Conservation (phyloP, 2,113 vertebrate genomes). For the Chaetops frenatus region DNA sequence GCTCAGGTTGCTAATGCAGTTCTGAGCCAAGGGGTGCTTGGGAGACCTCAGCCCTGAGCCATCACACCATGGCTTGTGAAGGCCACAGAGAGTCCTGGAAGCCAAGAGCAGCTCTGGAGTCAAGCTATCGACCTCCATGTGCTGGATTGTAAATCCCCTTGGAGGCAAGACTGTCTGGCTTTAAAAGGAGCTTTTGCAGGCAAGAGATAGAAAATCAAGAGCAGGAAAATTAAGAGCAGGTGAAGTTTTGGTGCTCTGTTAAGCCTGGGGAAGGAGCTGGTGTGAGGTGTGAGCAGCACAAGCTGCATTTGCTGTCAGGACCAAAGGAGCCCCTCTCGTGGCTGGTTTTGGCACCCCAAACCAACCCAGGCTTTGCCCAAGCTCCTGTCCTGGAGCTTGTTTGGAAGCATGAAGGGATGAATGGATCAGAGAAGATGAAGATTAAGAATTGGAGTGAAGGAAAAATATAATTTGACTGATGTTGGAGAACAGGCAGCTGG, state of each 20-base stretch:
- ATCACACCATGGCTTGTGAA: rapidly evolving
- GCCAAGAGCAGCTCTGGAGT: neutral
- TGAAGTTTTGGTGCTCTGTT: neutral
- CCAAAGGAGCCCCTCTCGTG: neutral
- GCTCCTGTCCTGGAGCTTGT: neutral
- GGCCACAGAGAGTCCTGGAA: neutral
- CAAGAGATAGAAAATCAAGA: neutral
- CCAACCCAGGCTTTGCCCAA: neutral
- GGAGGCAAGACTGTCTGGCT: neutral
- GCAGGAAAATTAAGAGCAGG: neutral
- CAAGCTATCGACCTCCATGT: neutral
- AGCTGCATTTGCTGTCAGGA: neutral
- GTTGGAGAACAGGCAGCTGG: neutral
- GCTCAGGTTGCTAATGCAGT: neutral
- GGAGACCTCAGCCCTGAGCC: neutral
- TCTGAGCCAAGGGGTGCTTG: neutral
- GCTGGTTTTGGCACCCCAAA: neutral
- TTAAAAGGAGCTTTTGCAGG: neutral
- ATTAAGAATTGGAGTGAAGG: neutral
- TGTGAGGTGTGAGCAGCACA: rapidly evolving
- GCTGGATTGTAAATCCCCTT: neutral
- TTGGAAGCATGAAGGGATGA: neutral
- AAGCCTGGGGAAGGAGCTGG: neutral
- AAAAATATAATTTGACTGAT: neutral
- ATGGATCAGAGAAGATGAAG: neutral